These are phyloP conservation scores for Camponotus pennsylvanicus DNA, from an alignment of 1,140 invertebrate species.

Conservation along the genomic window DNA sequence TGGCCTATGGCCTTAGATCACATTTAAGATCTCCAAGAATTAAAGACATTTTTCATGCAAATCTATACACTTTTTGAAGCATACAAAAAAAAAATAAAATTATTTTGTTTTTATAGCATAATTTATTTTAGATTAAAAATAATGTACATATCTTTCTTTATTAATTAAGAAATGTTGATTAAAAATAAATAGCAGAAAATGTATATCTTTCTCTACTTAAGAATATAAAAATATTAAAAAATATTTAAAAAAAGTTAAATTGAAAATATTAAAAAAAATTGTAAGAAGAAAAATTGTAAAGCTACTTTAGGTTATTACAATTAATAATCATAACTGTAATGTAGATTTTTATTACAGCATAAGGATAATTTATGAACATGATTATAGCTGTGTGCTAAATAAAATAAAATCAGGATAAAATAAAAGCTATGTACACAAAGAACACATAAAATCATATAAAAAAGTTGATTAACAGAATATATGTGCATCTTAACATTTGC, in stretches of 20 bases:
- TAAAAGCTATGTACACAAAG: neutral
- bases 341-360: neutral
- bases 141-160: neutral
- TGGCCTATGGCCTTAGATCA: neutral
- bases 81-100: neutral
- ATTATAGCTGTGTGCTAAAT: neutral
- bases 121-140: neutral
- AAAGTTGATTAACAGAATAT: neutral
- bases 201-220: neutral
- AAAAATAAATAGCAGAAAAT: neutral
- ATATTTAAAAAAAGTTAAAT: neutral
- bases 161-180: neutral
- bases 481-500: neutral
- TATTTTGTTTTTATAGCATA: neutral
- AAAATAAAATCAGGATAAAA: neutral
- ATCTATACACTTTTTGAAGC: conserved; percentile 7
- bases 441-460: neutral
- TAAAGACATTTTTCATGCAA: conserved; percentile 19
- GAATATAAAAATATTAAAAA: conserved; percentile 16
- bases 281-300: neutral
- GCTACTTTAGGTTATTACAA: neutral
- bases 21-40: neutral
- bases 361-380: neutral
- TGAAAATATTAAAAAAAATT: neutral
- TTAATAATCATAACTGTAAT: neutral